A percentile compares a stretch with the other conserved stretches of the same genome.
Evolutionary conservation across 1,140 invertebrate genomes (phyloP).

Genomic region (Delia radicum): DNA sequence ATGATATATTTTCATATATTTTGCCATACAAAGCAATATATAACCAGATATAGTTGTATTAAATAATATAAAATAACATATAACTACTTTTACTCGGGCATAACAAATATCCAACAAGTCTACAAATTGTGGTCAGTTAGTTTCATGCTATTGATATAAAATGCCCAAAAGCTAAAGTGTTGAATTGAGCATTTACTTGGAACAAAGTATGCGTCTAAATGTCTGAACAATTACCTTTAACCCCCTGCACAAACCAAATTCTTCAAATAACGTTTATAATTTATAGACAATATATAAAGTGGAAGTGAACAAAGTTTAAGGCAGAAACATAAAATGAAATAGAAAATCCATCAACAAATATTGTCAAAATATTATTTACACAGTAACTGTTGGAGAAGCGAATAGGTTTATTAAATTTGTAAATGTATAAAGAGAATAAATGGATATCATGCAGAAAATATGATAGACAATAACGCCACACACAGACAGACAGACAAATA

Average conservation of each 20-base stretch:
- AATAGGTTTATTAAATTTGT: background rate
- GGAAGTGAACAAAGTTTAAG: background rate
- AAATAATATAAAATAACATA: no score
- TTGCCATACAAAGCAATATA: no score
- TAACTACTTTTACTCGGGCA: background rate
- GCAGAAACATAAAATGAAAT: background rate
- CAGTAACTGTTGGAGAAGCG: no score
- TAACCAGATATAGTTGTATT: no score
- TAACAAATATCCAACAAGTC: background rate
- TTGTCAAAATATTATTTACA: slow-evolving; percentile 23
- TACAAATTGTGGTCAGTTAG: background rate
- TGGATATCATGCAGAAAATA: background rate
- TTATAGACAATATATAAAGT: slow-evolving; percentile 10
- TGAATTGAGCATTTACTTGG: background rate
- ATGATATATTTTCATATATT: no score
- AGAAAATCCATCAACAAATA: background rate
- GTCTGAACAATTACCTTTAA: slow-evolving; percentile 13
- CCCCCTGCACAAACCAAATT: background rate
- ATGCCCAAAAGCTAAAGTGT: slow-evolving; percentile 20
- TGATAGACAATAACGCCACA: background rate
- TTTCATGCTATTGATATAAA: background rate
- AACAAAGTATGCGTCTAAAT: slow-evolving; percentile 6
- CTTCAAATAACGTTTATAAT: background rate
- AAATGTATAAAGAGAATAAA: background rate
- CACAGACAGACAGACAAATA: background rate